A percentile compares a stretch with the other conserved stretches of the same genome.
Conservation (phyloP, 2,797 vertebrate genomes). For the Manis pentadactyla region DNA sequence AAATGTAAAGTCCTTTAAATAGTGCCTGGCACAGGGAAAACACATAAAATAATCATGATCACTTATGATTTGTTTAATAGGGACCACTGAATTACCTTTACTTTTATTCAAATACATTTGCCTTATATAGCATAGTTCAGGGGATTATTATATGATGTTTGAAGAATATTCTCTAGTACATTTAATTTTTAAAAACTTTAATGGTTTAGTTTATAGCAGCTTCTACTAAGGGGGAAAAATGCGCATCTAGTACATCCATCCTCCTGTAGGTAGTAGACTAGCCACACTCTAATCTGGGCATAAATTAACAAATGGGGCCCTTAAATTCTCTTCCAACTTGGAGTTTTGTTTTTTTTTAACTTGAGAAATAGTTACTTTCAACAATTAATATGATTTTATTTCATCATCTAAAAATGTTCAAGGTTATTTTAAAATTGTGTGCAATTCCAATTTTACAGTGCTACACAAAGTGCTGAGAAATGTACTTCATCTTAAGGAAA, state of each 20-base stretch:
- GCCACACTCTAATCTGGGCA: neutral
- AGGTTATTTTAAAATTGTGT: neutral
- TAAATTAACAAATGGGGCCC: neutral
- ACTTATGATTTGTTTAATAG: neutral
- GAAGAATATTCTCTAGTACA: neutral
- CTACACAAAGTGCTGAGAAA: neutral
- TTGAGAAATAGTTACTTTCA: neutral
- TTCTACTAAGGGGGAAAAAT: neutral
- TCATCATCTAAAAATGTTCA: neutral
- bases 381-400: neutral
- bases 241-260: neutral
- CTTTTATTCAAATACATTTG: neutral
- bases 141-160: neutral
- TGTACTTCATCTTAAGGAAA: neutral
- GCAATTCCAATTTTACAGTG: neutral
- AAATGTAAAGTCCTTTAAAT: neutral
- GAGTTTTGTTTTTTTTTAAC: neutral
- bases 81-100: neutral
- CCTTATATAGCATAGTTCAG: neutral
- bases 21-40: neutral
- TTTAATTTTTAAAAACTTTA: neutral
- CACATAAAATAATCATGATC: neutral
- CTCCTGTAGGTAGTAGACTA: neutral
- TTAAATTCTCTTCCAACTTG: neutral
- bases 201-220: neutral